A percentile compares a stretch with the other conserved stretches of the same genome.
These are phyloP conservation scores for Brachylomia viminalis DNA, from an alignment of 2,888 invertebrate species.

Conservation along the genomic window DNA sequence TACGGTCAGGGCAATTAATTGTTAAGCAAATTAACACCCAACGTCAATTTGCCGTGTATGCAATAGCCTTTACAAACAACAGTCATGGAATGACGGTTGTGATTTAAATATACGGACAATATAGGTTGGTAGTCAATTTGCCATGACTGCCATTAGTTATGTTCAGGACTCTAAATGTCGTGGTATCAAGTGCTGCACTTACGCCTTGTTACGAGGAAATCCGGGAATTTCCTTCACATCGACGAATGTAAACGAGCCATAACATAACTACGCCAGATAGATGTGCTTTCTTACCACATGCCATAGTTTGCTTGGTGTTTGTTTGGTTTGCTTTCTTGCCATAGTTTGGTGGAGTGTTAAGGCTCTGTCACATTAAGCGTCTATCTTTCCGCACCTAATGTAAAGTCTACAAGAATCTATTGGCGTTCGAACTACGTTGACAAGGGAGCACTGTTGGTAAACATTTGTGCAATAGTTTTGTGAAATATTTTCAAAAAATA, in stretches of 20 bases:
- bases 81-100: not conserved
- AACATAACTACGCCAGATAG: conserved; percentile 22
- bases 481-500: not conserved
- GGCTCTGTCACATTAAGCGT: conserved; percentile 12
- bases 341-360: conserved; percentile 5
- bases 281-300: no score
- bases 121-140: not conserved
- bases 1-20: not conserved
- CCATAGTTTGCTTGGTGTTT: no score
- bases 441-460: no score
- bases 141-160: not conserved
- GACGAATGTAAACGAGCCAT: conserved; percentile 35
- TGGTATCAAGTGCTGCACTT: conserved; percentile 24
- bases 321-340: no score
- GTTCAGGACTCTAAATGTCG: not conserved
- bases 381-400: not conserved
- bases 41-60: not conserved
- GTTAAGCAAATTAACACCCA: not conserved
- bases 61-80: not conserved
- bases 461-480: no score
- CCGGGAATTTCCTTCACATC: not conserved
- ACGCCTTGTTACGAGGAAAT: no score
- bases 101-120: not conserved
- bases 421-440: no score
- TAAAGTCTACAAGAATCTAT: no score